These are phyloP conservation scores for Ditylenchus weischeri DNA, from an alignment of 2,888 invertebrate species.

Conservation along the genomic window DNA sequence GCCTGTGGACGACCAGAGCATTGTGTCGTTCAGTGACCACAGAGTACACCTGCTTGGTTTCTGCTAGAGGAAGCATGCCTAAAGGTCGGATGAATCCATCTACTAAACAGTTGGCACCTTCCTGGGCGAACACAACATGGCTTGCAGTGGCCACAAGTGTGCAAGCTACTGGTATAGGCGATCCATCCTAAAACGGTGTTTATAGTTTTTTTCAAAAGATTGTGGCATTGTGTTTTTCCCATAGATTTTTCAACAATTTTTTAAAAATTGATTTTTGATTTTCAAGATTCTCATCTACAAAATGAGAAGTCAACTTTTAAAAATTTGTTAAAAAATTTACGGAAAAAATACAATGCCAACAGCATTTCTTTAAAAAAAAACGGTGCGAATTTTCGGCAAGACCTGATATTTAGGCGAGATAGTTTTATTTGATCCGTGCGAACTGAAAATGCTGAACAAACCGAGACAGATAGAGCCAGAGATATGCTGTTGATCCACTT, in stretches of 20 bases:
- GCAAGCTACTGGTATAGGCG: conserved; percentile 33
- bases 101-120: conserved; percentile 46
- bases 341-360: too few species aligned
- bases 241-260: too few species aligned
- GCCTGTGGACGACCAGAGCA: conserved; percentile 11
- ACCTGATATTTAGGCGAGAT: too few species aligned
- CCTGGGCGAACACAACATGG: conserved; percentile 44
- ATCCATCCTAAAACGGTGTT: conserved; percentile 25
- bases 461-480: conserved; percentile 31
- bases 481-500: conserved; percentile 35
- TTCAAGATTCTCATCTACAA: too few species aligned
- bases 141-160: conserved; percentile 27
- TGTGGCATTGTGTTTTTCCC: too few species aligned
- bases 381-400: too few species aligned
- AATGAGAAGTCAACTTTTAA: too few species aligned
- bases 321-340: too few species aligned
- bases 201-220: too few species aligned
- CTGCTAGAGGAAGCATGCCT: conserved; percentile 23
- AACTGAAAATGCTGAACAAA: neutral
- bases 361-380: too few species aligned
- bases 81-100: conserved; percentile 53
- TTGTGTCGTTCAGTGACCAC: conserved; percentile 19
- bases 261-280: too few species aligned
- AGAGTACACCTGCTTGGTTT: conserved; percentile 26
- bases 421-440: too few species aligned